Conservation (phyloP, 2,113 vertebrate species). For the Chaetops frenatus region DNA sequence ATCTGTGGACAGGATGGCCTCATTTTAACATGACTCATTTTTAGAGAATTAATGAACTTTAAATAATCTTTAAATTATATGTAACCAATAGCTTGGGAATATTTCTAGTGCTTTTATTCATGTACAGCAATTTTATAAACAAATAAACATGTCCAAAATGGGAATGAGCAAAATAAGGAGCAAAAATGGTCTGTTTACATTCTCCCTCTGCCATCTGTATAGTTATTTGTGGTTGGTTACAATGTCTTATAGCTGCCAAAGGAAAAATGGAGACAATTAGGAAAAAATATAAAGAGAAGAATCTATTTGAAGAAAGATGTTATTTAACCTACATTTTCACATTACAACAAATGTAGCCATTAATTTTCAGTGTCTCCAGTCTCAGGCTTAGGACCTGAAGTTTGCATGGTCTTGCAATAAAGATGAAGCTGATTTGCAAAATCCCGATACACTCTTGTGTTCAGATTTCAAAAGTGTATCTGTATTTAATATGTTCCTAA, state of each 20-base stretch:
- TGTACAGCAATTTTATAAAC: background rate
- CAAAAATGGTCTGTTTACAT: background rate
- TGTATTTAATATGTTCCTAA: background rate
- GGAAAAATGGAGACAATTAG: background rate
- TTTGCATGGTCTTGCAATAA: background rate
- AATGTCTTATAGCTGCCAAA: background rate
- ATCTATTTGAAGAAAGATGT: background rate
- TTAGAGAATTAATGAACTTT: background rate
- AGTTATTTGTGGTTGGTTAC: background rate
- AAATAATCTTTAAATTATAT: constrained; percentile 4
- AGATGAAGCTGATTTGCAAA: background rate
- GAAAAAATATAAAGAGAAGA: background rate
- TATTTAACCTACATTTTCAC: background rate
- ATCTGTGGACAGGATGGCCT: background rate
- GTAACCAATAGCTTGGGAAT: background rate
- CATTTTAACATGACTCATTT: background rate
- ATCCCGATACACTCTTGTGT: background rate
- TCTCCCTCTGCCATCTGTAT: background rate
- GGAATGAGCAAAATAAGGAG: background rate
- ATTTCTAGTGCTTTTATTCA: background rate
- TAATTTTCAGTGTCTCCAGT: background rate
- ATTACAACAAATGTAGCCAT: background rate
- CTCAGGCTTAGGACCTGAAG: background rate
- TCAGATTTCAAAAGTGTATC: background rate
- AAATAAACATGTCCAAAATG: background rate